phyloP scores from a whole-genome alignment of 2,113 vertebrate genomes.

The Nesogale talazaci region DNA sequence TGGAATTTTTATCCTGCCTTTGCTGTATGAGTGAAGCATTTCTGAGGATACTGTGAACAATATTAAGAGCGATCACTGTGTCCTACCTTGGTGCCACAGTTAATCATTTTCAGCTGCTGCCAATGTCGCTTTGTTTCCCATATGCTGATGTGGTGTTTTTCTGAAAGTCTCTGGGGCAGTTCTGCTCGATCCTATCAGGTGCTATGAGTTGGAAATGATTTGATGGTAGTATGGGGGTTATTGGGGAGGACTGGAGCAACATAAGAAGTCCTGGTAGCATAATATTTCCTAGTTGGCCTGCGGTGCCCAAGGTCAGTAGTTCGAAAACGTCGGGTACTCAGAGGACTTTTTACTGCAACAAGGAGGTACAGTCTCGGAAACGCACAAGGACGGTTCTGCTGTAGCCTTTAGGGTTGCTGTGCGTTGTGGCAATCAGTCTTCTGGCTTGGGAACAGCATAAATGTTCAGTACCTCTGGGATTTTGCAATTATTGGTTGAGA shows the following conservation, averaged over 20 bases:
- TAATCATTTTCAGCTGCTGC: slow-evolving; percentile 27
- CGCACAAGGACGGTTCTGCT: too few relatives aligned
- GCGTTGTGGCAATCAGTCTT: too few relatives aligned
- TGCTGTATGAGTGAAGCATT: slow-evolving; percentile 5
- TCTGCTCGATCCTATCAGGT: not conserved
- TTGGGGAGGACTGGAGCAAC: not conserved
- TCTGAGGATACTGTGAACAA: slow-evolving; percentile 13
- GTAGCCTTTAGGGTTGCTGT: too few relatives aligned
- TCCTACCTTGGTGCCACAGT: not conserved
- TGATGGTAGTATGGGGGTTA: not conserved
- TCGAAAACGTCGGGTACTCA: too few relatives aligned
- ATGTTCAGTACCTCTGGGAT: not conserved
- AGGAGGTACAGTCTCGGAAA: too few relatives aligned
- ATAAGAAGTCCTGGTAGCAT: too few relatives aligned
- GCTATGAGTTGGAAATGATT: not conserved
- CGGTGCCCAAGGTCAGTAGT: too few relatives aligned
- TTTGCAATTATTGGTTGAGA: not conserved
- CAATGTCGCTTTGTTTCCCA: not conserved
- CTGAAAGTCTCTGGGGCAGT: not conserved
- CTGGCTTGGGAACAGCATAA: too few relatives aligned
- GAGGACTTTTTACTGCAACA: too few relatives aligned
- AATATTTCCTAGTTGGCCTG: too few relatives aligned
- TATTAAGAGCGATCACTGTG: not conserved
- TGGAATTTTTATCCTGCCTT: slow-evolving; percentile 56
- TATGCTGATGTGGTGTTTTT: not conserved